Conservation (phyloP, 2,113 vertebrate species). For the Pelvicachromis taeniatus region DNA sequence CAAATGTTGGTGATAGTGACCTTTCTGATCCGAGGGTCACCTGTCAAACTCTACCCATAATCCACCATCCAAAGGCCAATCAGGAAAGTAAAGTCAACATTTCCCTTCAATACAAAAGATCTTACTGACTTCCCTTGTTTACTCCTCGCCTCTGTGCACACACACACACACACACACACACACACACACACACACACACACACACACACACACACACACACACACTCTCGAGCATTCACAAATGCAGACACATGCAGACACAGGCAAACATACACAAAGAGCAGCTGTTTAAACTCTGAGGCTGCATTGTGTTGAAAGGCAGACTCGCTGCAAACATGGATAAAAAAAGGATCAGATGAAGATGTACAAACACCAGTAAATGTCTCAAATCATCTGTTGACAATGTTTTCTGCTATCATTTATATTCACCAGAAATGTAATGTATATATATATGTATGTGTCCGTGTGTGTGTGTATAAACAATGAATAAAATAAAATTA, state of each 20-base stretch:
- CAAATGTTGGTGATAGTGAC: not conserved
- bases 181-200: not conserved
- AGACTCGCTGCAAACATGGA: not conserved
- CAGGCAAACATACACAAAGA: constrained; percentile 36
- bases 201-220: not conserved
- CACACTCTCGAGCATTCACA: constrained; percentile 4
- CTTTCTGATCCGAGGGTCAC: constrained; percentile 18
- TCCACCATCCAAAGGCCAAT: constrained; percentile 29
- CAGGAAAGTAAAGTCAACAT: constrained; percentile 53
- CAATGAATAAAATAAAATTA: not conserved
- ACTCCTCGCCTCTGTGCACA: not conserved
- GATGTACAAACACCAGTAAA: not conserved
- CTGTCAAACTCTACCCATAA: constrained; percentile 24
- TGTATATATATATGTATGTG: not conserved
- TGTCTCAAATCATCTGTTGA: not conserved
- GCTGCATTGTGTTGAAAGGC: constrained; percentile 19
- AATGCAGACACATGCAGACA: constrained; percentile 23
- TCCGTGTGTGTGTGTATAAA: not conserved
- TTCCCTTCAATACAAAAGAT: constrained; percentile 54
- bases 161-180: not conserved
- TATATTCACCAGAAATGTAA: not conserved
- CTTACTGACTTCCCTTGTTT: constrained; percentile 50
- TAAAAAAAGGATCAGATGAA: not conserved
- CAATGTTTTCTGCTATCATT: not conserved
- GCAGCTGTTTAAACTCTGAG: constrained; percentile 66